Base-by-base conservation (phyloP, 2,888 invertebrate species). In the Digitonthophagus gazella region DNA sequence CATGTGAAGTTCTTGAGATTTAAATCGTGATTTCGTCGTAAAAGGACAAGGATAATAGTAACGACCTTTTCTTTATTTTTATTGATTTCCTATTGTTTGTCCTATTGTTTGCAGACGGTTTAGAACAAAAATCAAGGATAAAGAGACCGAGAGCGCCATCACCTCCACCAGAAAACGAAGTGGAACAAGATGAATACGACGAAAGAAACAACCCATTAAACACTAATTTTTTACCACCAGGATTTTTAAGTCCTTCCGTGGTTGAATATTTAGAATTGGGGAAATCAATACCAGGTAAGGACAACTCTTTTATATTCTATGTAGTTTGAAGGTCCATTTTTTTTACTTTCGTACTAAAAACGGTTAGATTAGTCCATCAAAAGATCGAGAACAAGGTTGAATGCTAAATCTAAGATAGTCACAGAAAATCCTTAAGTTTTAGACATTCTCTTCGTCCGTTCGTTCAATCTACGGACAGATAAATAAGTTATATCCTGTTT, bases 241-340 rank as follows among this genome's bases (percentile, higher is more conserved):
- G 91, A 74, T 94, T 94, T 82, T 85, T 94, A 75, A 93, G 93
- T 80, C 93, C 93, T 57, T 93, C 93, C 0, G 94, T 94, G 58
- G 88, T 92, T 75, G 93, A 93, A 80, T 94, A 93, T 82, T 86
- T 94, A 74, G 93, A 94, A 84, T 87, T 94, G 75, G 94, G 94
- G 77, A 93, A 93, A 88, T 93, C 93, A 73, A 93, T 94, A 85
- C 94, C 94, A 78, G 93, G 94, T 93, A 85, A 85, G 86, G 80
- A 77, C 20, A 16, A n/a, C n/a, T n/a, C n/a, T n/a, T n/a, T n/a
- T n/a, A n/a, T n/a, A n/a, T 15, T 61, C 18, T 18, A 61, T 3
- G 1, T 44, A 44, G 28, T 44, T 22, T 22, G n/a, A n/a, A n/a
- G n/a, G n/a, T n/a, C n/a, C n/a, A n/a, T n/a, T n/a, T n/a, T n/a